Evolutionary conservation across 2,888 invertebrate genomes (phyloP).

Genomic region (Clitarchus hookeri): DNA sequence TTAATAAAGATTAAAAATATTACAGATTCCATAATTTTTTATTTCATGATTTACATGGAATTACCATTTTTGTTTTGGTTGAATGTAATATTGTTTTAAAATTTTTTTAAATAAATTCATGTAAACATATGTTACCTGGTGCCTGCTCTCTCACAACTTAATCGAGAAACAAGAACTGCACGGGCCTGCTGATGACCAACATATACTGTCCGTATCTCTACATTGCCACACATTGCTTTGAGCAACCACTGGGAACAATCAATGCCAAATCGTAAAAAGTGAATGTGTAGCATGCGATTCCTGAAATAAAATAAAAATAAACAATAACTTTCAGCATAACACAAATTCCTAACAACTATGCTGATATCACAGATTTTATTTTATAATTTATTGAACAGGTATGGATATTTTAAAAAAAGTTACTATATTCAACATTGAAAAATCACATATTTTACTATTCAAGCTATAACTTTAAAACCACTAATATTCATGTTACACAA

Average conservation of each 20-base stretch:
- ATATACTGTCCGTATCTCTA: constrained; percentile 98
- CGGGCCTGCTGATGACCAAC: constrained; percentile 93
- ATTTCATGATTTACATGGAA: too few species aligned
- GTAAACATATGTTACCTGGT: constrained; percentile 65
- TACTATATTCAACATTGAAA: neutral
- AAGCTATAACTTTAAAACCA: too few species aligned
- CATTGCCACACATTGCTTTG: constrained; percentile 95
- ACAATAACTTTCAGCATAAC: neutral
- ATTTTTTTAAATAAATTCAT: neutral
- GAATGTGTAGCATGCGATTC: constrained; percentile 94
- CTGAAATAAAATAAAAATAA: constrained; percentile 52
- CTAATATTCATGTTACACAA: too few species aligned
- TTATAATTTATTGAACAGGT: neutral
- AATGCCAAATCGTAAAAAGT: constrained; percentile 88
- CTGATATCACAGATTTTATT: neutral
- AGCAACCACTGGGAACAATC: constrained; percentile 90
- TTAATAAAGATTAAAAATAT: too few species aligned
- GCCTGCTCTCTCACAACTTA: constrained; percentile 97
- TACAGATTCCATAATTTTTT: too few species aligned
- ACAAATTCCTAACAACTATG: neutral
- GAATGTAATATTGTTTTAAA: neutral
- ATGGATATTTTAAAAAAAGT: neutral
- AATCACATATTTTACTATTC: neutral
- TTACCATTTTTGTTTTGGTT: too few species aligned
- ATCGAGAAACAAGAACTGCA: constrained; percentile 92